Conservation (phyloP, 2,888 invertebrate species). For the Ceriagrion tenellum region DNA sequence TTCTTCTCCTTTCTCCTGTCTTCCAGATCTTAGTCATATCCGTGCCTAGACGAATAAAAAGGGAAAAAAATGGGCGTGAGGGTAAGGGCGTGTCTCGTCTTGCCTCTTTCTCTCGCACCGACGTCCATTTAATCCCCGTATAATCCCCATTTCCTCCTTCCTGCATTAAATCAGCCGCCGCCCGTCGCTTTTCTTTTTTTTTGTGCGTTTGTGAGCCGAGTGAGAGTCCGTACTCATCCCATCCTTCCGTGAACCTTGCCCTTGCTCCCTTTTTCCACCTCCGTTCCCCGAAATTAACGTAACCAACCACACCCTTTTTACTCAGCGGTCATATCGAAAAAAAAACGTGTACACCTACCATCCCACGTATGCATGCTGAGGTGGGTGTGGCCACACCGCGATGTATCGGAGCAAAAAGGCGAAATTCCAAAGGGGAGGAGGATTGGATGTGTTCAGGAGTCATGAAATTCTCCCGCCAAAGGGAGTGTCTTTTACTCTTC, state of each 20-base stretch:
- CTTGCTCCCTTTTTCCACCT: not conserved
- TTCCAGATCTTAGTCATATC: not conserved
- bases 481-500: not conserved
- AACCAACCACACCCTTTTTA: not conserved
- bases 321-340: not conserved
- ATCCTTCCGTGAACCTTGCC: not conserved
- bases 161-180: constrained; percentile 23
- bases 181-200: not conserved
- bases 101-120: not conserved
- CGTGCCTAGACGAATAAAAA: not conserved
- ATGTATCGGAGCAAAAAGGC: not conserved
- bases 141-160: constrained; percentile 29
- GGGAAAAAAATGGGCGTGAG: not conserved
- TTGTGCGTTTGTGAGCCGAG: not conserved
- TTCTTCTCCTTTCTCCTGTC: not conserved
- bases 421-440: not conserved
- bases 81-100: not conserved
- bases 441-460: not conserved
- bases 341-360: not conserved
- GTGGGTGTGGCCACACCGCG: not conserved
- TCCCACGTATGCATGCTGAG: not conserved
- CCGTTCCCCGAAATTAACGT: not conserved
- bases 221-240: not conserved
- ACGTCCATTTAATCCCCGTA: constrained; percentile 32
- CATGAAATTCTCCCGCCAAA: not conserved